Percentiles rank a stretch among this genome's conserved stretches.
phyloP scores from a whole-genome alignment of 2,888 invertebrate genomes.

The Eristalis tenax region DNA sequence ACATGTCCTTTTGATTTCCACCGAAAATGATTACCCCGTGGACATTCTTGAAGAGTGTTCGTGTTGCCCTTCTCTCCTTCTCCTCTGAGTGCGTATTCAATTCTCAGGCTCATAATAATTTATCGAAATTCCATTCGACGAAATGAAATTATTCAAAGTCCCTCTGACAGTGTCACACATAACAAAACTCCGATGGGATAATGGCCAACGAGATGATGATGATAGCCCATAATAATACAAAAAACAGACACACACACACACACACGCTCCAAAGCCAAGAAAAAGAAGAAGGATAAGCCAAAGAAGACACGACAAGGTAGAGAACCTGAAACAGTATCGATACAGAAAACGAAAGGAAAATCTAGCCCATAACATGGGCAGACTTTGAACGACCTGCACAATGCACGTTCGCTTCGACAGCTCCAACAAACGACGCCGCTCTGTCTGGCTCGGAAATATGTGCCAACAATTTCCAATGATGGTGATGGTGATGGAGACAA shows the following conservation, averaged over 20 bases:
- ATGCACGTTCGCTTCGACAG: constrained; percentile 50
- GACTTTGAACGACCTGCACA: constrained; percentile 60
- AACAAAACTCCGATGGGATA: constrained; percentile 64
- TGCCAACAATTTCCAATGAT: constrained; percentile 67
- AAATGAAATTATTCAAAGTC: constrained; percentile 68
- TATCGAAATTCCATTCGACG: constrained; percentile 64
- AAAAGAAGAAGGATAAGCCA: constrained; percentile 27
- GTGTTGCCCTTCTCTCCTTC: neutral
- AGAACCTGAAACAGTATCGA: constrained; percentile 38
- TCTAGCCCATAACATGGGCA: constrained; percentile 56
- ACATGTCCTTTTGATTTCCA: constrained; percentile 53
- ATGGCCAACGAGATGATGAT: constrained; percentile 65
- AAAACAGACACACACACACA: neutral
- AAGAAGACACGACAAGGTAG: constrained; percentile 12
- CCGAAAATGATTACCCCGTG: constrained; percentile 49
- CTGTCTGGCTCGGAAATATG: constrained; percentile 67
- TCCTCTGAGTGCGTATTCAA: constrained; percentile 18
- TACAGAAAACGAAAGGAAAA: constrained; percentile 67
- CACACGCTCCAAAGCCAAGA: neutral
- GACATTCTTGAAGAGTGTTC: constrained; percentile 15
- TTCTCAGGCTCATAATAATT: constrained; percentile 54
- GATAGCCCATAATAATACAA: constrained; percentile 63
- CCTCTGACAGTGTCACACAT: constrained; percentile 57
- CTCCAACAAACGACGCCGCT: constrained; percentile 70
- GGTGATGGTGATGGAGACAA: constrained; percentile 61